phyloP scores from a whole-genome alignment of 1,140 invertebrate species.

The Drosophila nannoptera region DNA sequence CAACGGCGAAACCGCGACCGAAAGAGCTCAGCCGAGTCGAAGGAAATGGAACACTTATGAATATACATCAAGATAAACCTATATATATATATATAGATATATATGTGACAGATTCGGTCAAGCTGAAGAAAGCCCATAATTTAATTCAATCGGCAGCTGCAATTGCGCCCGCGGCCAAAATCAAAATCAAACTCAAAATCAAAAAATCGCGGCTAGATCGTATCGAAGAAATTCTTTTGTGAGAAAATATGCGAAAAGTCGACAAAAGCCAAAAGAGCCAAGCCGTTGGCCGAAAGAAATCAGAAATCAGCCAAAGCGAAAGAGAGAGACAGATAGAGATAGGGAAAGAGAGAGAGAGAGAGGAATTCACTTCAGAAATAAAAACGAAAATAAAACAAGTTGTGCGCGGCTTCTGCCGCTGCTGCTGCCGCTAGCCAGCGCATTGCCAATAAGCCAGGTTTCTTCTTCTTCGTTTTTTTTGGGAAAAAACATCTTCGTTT shows the following conservation, averaged over 20 bases:
- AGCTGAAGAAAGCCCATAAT: slow-evolving; percentile 56
- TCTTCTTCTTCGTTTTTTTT: slow-evolving; percentile 17
- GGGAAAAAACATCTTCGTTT: slow-evolving; percentile 54
- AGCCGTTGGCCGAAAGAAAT: slow-evolving; percentile 60
- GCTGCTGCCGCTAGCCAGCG: slow-evolving; percentile 7
- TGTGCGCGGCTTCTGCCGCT: slow-evolving; percentile 12
- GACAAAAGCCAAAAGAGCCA: slow-evolving; percentile 23
- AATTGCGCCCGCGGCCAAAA: slow-evolving; percentile 57
- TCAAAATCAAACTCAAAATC: slow-evolving; percentile 22
- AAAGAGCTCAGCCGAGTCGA: neutral
- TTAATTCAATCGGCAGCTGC: slow-evolving; percentile 67
- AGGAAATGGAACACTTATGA: slow-evolving; percentile 3
- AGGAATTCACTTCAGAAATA: slow-evolving; percentile 5
- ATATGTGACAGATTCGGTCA: slow-evolving; percentile 25
- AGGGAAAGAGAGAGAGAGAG: slow-evolving; percentile 36
- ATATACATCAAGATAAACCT: no score
- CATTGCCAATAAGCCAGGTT: slow-evolving; percentile 3
- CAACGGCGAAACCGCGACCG: slow-evolving; percentile 48
- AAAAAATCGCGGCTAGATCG: slow-evolving; percentile 18
- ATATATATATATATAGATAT: neutral
- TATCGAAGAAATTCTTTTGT: slow-evolving; percentile 69
- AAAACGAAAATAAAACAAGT: slow-evolving; percentile 49
- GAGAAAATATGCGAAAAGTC: slow-evolving; percentile 70
- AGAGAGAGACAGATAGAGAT: slow-evolving; percentile 36
- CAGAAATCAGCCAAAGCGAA: slow-evolving; percentile 13